Evolutionary conservation across 2,888 invertebrate genomes (phyloP), one percentile per base, ranked within the genome.

Genomic region (Listrodromus nycthemerus): DNA sequence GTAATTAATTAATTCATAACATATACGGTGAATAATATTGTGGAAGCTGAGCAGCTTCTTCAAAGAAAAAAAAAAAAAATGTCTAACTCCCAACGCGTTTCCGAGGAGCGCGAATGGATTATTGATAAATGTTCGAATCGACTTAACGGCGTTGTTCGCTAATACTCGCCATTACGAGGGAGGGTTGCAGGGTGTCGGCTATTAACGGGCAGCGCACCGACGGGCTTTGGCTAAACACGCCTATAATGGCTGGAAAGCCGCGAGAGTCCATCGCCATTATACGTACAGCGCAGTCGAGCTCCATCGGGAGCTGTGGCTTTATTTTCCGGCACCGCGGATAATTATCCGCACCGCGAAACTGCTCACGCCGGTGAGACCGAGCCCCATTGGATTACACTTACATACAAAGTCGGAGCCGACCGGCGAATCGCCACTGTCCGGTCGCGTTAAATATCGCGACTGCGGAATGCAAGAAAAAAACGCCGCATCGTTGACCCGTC

Each of bases 161-260:
- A 67, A 77, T 67, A 67, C 67, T 30, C 55, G 58, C 76, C 30
- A 77, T 77, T 77, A 77, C 55, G 27, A 21, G 21, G 21, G 33
- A 33, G 33, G 41, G 41, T 3, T 5, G n/a, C 1, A 41, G 58
- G 7, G 30, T 27, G 6, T 5, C 16, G 27, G 67, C 76, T 58
- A 77, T 77, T 77, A 67, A 33, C 8, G 67, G 45, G 7, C 13
- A 77, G 63, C 45, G 73, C 73, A 74, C 73, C 63, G 63, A 63
- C 63, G 61, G 63, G 73, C 58, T 74, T 74, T 63, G 48, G 61
- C 58, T 58, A 77, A 77, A 67, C 66, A 67, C 45, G 67, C 66
- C 55, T 67, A 77, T 69, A 77, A 77, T 67, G 58, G 76, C 45
- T 48, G 58, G 55, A 58, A 58, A 61, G 66, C 67, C 41, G 8